Base-by-base conservation (phyloP, 2,888 invertebrate species). In the Limenitis camilla region DNA sequence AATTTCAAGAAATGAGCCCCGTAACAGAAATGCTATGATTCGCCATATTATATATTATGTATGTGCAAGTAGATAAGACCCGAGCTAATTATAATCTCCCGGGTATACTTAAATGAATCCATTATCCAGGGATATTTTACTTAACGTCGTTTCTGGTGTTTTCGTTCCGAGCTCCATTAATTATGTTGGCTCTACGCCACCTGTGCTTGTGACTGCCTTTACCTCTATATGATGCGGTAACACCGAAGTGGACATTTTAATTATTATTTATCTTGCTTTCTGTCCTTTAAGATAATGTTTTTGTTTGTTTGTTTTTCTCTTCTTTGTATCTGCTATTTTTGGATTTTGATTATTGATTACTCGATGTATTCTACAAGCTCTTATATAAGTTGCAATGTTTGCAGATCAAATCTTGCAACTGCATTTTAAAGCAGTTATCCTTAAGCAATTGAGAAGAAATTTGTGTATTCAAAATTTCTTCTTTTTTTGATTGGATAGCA, bases 171-270 rank as follows among this genome's bases (percentile, higher is more conserved):
- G 55, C 48, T 28, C 55, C 58, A 61, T 61, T 61, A 60, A 60
- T 61, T 60, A 61, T 61, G 60, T 58, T 39, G 44, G 55, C 56
- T 60, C 50, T 58, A 52, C 49, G 44, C 58, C 60, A 60, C 58
- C 58, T 60, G 60, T 54, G 55, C 58, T 54, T 48, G 33, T 42
- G 51, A 40, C 46, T n/a, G n/a, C n/a, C n/a, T n/a, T n/a, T n/a
- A 36, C 45, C 45, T 51, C 44, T 45, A 39, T 48, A 41, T 54
- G 31, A 44, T 31, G 47, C 38, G 44, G 38, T 45, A 33, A 49
- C 52, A 55, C 49, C 46, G 52, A 46, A 49, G 48, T 48, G 45
- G 49, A 49, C 41, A 32, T 52, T 52, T 41, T 38, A 41, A 49
- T 55, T 55, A 42, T 55, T 52, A n/a, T n/a, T n/a, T n/a, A n/a